These are phyloP conservation scores for Apolygus lucorum DNA, from an alignment of 1,140 invertebrate species.

Conservation along the genomic window DNA sequence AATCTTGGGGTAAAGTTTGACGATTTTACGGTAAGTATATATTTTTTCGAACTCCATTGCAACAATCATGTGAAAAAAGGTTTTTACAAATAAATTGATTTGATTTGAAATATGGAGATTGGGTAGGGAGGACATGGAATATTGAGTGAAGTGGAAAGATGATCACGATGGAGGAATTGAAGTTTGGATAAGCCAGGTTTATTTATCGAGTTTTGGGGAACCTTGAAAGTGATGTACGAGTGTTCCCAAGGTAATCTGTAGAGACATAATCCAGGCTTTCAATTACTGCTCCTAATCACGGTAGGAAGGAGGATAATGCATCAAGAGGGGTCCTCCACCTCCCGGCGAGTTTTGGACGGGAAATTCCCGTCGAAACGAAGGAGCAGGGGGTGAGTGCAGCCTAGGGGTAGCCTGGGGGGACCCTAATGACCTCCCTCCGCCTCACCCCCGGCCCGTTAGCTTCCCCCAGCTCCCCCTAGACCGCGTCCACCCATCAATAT, in stretches of 20 bases:
- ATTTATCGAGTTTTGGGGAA: neutral
- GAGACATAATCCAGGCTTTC: neutral
- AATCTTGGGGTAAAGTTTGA: too few species aligned
- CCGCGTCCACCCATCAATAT: neutral
- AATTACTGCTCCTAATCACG: neutral
- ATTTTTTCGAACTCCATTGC: too few species aligned
- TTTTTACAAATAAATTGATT: too few species aligned
- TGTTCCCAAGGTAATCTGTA: neutral
- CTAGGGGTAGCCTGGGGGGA: too few species aligned
- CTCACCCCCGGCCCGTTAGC: neutral
- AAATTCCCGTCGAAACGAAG: neutral
- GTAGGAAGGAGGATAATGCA: neutral
- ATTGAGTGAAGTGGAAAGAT: too few species aligned
- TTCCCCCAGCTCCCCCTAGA: neutral
- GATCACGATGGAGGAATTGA: too few species aligned
- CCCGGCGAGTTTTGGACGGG: neutral
- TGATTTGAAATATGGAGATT: too few species aligned
- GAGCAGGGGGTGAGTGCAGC: neutral
- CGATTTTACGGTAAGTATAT: too few species aligned
- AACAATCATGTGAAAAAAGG: too few species aligned
- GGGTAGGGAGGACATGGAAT: too few species aligned
- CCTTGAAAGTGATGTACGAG: neutral
- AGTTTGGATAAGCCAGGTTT: too few species aligned
- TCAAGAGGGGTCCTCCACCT: neutral
- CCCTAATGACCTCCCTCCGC: neutral